phyloP scores from a whole-genome alignment of 2,888 invertebrate species.

The Leptopilina syphax region DNA sequence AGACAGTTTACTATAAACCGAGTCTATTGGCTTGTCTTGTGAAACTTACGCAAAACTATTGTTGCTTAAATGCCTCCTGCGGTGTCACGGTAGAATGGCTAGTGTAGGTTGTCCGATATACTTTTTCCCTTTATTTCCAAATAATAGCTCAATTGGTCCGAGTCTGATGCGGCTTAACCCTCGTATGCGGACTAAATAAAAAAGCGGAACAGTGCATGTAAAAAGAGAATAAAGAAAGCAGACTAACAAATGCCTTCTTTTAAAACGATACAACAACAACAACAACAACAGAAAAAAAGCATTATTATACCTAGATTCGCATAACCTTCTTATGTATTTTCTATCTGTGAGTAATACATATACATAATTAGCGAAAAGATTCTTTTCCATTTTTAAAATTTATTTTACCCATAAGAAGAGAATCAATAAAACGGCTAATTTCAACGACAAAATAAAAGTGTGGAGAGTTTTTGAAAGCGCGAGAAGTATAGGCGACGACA shows the following conservation, averaged over 20 bases:
- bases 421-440: neutral
- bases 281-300: conserved; percentile 10
- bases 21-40: conserved; percentile 56
- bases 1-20: conserved; percentile 59
- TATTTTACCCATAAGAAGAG: too few species aligned
- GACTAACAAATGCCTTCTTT: conserved; percentile 55
- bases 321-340: conserved; percentile 32
- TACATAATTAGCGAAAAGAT: neutral
- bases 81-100: conserved; percentile 67
- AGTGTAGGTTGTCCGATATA: conserved; percentile 52
- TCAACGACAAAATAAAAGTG: neutral
- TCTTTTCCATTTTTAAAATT: neutral
- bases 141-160: conserved; percentile 65
- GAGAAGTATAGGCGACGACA: conserved; percentile 55
- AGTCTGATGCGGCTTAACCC: conserved; percentile 63
- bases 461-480: conserved; percentile 26
- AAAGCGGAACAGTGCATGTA: conserved; percentile 50
- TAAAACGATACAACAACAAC: conserved; percentile 18
- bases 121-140: conserved; percentile 47
- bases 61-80: conserved; percentile 65
- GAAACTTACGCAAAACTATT: conserved; percentile 53
- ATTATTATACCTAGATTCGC: conserved; percentile 5
- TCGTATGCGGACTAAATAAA: conserved; percentile 44
- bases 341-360: neutral
- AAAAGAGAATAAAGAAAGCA: conserved; percentile 52